Base-by-base conservation (phyloP, 2,888 invertebrate species). In the Eupithecia abbreviata region DNA sequence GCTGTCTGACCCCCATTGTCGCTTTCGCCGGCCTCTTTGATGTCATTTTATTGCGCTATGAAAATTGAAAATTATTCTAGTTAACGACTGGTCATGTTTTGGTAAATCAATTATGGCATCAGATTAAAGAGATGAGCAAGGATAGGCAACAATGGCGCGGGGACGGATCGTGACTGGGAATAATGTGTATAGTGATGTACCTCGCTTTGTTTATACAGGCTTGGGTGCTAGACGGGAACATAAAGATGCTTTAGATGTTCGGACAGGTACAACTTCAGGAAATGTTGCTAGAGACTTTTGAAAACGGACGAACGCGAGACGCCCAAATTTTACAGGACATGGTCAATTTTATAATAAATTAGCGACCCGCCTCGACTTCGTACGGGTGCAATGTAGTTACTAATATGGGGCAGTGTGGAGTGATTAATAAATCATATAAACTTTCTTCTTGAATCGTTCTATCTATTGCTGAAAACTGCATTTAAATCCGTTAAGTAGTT, bases 111-210 rank as follows among this genome's bases (percentile, higher is more conserved):
- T 92, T 91, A 91, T 86, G 86, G 89, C 89, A 88, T 90, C 89
- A 93, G 93, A 93, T 94, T 93, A 93, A 89, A 87, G 84, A 91
- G 92, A 92, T 93, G 91, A 92, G 91, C 90, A 83, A 76, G 82
- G 83, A 82, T 80, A 82, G 81, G 74, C 77, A 80, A 88, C 91
- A 92, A 92, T 91, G 88, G 87, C 87, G 85, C 77, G 84, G 82
- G 85, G 84, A 83, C 81, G 80, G 86, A 84, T 88, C 92, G 93
- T 94, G 94, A 90, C 92, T 87, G 73, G 75, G 92, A 93, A 94
- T 94, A 92, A 89, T 85, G 80, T 82, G 68, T 68, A 71, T 42
- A 65, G 12, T 43, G 55, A 45, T 72, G 74, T 72, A 74, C 68
- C 67, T 66, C 66, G 66, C 18, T 70, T 71, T 74, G 76, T 79